Percentiles rank a stretch among this genome's conserved stretches.
Conservation (phyloP, 2,888 invertebrate genomes). For the Cryptocephalus primarius region DNA sequence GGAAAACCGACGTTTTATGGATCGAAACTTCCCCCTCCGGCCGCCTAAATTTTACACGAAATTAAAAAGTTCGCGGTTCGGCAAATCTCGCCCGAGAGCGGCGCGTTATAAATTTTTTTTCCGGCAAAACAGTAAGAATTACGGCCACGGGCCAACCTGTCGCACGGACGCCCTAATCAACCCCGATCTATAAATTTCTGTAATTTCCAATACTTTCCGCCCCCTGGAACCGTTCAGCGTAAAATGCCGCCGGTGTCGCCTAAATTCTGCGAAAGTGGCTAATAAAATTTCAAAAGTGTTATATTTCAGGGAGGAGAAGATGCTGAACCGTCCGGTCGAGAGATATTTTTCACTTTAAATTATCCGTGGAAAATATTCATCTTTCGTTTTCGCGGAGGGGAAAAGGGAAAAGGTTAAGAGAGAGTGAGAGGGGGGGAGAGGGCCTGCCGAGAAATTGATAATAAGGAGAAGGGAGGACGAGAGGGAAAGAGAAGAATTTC, state of each 20-base stretch:
- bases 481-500: too few species aligned
- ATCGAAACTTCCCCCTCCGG: too few species aligned
- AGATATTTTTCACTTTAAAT: background rate
- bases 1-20: too few species aligned
- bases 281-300: background rate
- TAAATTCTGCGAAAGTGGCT: background rate
- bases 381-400: background rate
- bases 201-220: background rate
- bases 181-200: background rate
- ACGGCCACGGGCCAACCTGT: background rate
- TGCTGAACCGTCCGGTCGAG: background rate
- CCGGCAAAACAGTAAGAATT: background rate
- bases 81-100: too few species aligned
- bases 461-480: too few species aligned
- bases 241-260: background rate
- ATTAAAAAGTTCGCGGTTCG: too few species aligned
- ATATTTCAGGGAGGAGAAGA: background rate
- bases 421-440: too few species aligned
- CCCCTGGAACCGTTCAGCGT: background rate
- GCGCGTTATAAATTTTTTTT: too few species aligned
- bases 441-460: too few species aligned
- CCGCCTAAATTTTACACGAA: too few species aligned
- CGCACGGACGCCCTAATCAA: background rate
- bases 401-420: too few species aligned
- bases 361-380: background rate